These are phyloP conservation scores for Drosophila funebris DNA, from an alignment of 1,140 invertebrate genomes.

Conservation along the genomic window DNA sequence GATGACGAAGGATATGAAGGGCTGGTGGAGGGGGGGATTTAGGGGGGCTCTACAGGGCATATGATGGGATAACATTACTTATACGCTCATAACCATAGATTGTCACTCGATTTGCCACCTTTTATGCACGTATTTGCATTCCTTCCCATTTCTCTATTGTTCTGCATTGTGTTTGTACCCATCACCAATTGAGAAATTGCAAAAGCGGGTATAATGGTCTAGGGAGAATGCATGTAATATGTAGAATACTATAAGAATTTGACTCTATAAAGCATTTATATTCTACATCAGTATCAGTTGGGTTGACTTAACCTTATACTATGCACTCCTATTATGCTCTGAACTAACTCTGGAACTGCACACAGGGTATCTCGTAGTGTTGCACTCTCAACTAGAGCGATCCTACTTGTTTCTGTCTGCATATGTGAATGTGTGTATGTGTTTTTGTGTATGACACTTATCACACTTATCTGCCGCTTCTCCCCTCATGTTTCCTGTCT, in stretches of 20 bases:
- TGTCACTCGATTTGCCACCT: conserved; percentile 60
- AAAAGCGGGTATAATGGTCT: too few relatives aligned
- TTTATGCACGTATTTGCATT: conserved; percentile 46
- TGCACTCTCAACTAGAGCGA: neutral
- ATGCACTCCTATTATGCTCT: too few relatives aligned
- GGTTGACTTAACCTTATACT: too few relatives aligned
- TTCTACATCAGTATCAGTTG: too few relatives aligned
- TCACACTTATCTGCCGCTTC: conserved; percentile 34
- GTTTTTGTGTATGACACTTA: conserved; percentile 35
- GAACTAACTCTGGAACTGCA: too few relatives aligned
- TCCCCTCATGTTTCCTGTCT: neutral
- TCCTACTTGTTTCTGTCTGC: neutral
- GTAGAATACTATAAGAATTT: too few relatives aligned
- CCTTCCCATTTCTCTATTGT: conserved; percentile 30
- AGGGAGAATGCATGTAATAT: too few relatives aligned
- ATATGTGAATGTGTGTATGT: neutral
- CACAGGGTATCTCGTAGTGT: neutral
- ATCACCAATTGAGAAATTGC: neutral
- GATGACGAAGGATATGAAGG: neutral
- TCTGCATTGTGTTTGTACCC: neutral
- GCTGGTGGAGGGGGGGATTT: neutral
- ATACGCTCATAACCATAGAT: conserved; percentile 69
- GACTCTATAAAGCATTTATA: too few relatives aligned
- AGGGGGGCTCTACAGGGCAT: neutral
- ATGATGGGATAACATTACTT: conserved; percentile 39